Evolutionary conservation across 2,113 vertebrate genomes (phyloP).

Genomic region (Lepus americanus): DNA sequence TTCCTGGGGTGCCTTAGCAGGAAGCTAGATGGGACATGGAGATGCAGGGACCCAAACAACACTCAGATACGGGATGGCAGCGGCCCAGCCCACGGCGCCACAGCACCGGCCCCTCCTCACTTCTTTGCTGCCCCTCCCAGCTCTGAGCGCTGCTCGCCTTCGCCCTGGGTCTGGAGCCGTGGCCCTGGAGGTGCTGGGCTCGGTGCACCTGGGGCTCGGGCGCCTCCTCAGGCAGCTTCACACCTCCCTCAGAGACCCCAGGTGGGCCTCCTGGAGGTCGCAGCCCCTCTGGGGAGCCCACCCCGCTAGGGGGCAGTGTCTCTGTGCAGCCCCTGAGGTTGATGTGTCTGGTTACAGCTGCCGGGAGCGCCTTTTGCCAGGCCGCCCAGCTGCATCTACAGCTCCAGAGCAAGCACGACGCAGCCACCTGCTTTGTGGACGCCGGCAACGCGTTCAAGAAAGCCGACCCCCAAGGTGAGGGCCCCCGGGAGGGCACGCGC

Average conservation of each 20-base stretch:
- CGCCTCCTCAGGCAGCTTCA: not conserved
- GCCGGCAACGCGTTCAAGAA: constrained; percentile 97
- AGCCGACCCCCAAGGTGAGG: constrained; percentile 95
- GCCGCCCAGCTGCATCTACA: constrained; percentile 94
- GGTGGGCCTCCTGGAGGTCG: not conserved
- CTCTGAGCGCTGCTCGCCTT: not conserved
- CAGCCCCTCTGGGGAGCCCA: accelerated
- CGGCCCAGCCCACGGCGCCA: no score
- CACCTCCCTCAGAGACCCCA: not conserved
- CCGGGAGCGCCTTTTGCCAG: constrained; percentile 95
- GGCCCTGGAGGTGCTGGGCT: not conserved
- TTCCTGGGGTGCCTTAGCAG: no score
- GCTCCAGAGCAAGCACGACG: constrained; percentile 96
- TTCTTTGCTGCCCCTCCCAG: accelerated
- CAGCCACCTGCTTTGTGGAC: constrained; percentile 94
- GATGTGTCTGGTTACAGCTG: constrained; percentile 86
- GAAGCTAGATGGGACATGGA: no score
- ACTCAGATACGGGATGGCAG: no score
- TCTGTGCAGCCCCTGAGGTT: not conserved
- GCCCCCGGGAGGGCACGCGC: not conserved
- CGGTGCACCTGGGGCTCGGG: not conserved
- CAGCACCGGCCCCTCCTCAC: no score
- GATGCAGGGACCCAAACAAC: no score
- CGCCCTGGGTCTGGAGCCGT: not conserved
- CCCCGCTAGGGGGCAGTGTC: not conserved